Conservation (phyloP, 2,113 vertebrate species). For the Ptyas mucosa region DNA sequence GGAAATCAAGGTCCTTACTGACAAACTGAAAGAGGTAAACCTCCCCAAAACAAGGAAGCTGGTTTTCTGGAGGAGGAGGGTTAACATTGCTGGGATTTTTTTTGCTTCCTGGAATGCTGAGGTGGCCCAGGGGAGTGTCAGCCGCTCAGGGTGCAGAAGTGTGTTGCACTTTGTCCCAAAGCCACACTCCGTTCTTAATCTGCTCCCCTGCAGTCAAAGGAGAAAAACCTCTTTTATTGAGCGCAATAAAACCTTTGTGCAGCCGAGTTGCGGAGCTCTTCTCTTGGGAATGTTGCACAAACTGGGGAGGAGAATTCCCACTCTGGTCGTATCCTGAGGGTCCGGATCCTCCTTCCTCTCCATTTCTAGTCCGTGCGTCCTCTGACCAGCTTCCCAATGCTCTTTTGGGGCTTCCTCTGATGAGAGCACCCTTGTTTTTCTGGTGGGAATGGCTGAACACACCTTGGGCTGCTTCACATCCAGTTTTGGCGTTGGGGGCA, state of each 20-base stretch:
- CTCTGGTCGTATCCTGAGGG: background rate
- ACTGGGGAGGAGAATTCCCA: accelerated
- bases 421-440: background rate
- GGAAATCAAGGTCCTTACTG: slow-evolving; percentile 97
- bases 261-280: too few species aligned
- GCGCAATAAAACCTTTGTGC: background rate
- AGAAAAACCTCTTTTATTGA: too few species aligned
- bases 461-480: background rate
- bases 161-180: background rate
- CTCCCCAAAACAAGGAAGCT: background rate
- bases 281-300: background rate
- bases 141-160: background rate
- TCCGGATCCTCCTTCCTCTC: background rate
- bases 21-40: slow-evolving; percentile 99
- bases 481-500: background rate
- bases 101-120: background rate
- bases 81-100: background rate
- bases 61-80: background rate
- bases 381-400: background rate
- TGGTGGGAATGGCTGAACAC: background rate
- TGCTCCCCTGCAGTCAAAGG: background rate
- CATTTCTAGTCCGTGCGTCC: too few species aligned
- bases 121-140: background rate
- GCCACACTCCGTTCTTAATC: background rate
- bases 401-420: background rate